Evolutionary conservation across 2,113 vertebrate genomes (phyloP).

Genomic region (Psilopsiagon aurifrons): DNA sequence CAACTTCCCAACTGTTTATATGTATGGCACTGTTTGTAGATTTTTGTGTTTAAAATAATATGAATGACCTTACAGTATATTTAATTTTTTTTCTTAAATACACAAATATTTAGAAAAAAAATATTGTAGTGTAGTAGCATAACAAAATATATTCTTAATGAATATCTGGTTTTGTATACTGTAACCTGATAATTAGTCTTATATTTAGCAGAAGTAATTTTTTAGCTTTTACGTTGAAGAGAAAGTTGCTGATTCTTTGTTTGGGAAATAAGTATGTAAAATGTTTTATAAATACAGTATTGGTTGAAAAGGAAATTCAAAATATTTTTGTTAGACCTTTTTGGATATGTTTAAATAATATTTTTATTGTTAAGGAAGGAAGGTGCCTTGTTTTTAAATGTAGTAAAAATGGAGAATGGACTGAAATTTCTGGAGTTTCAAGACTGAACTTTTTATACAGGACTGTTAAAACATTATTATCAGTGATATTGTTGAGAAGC

Average conservation of each 20-base stretch:
- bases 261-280: constrained; percentile 30
- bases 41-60: constrained; percentile 56
- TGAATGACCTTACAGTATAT: constrained; percentile 20
- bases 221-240: constrained; percentile 54
- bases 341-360: background rate
- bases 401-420: background rate
- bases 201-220: constrained; percentile 34
- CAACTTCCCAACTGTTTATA: constrained; percentile 19
- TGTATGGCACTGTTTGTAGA: constrained; percentile 61
- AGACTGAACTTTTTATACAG: background rate
- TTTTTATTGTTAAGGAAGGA: background rate
- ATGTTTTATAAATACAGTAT: background rate
- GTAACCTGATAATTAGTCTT: constrained; percentile 47
- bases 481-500: background rate
- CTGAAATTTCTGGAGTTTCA: background rate
- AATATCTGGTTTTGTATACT: constrained; percentile 26
- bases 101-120: background rate
- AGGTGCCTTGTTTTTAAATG: background rate
- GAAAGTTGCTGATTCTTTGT: constrained; percentile 4
- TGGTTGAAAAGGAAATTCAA: background rate
- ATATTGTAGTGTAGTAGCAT: constrained; percentile 1
- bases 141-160: constrained; percentile 53
- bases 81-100: constrained; percentile 15
- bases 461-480: background rate
- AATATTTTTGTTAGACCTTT: constrained; percentile 32